These are phyloP conservation scores for Prionace glauca DNA, from an alignment of 2,797 vertebrate genomes.

Conservation along the genomic window DNA sequence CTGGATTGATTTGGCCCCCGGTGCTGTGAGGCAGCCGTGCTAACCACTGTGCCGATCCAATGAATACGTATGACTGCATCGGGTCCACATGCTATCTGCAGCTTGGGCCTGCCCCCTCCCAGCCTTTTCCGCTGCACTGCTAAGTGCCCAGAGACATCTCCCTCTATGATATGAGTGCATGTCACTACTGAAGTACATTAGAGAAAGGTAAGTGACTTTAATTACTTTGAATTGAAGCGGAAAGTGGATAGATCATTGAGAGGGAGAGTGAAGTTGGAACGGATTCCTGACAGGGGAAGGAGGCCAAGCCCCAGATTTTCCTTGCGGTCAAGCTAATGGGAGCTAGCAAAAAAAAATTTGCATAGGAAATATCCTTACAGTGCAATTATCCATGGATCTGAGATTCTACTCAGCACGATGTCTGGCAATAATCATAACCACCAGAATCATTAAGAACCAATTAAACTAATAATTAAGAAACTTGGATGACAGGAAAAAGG, in stretches of 20 bases:
- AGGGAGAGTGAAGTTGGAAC: neutral
- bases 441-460: constrained; percentile 25
- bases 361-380: neutral
- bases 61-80: no score
- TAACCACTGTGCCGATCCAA: no score
- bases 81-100: neutral
- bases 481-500: neutral
- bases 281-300: neutral
- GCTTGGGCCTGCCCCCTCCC: no score
- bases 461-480: constrained; percentile 30
- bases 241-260: neutral
- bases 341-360: neutral
- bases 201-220: neutral
- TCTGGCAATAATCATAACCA: neutral
- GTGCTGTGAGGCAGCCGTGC: no score
- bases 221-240: constrained; percentile 4
- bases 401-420: neutral
- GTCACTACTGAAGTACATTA: neutral
- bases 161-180: neutral
- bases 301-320: neutral
- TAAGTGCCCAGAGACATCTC: neutral
- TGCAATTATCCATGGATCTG: constrained; percentile 1
- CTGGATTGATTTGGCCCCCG: no score
- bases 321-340: neutral
- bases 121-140: neutral